Evolutionary conservation across 2,888 invertebrate species (phyloP).

Genomic region (Agriotes lineatus): DNA sequence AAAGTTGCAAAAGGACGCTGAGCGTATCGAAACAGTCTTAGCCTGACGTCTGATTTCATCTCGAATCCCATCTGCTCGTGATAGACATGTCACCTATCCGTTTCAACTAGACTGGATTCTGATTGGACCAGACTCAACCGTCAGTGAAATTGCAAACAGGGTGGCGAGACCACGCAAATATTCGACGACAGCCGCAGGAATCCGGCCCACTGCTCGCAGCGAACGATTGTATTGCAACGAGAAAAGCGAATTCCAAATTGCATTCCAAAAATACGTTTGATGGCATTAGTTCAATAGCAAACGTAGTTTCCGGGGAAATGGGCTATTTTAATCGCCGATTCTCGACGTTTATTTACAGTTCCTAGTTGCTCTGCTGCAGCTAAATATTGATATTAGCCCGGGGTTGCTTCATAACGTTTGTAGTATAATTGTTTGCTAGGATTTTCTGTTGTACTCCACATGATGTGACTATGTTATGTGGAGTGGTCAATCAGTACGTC

Average conservation of each 20-base stretch:
- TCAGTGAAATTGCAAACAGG: conserved; percentile 54
- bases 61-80: conserved; percentile 50
- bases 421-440: too few species aligned
- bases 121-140: conserved; percentile 54
- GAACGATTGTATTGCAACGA: conserved; percentile 36
- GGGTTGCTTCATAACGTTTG: too few species aligned
- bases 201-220: conserved; percentile 15
- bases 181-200: conserved; percentile 43
- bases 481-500: too few species aligned
- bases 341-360: conserved; percentile 9
- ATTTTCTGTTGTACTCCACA: too few species aligned
- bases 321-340: conserved; percentile 11
- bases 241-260: conserved; percentile 48
- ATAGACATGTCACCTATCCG: conserved; percentile 55
- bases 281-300: conserved; percentile 41
- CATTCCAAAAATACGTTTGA: conserved; percentile 49
- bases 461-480: too few species aligned
- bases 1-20: neutral
- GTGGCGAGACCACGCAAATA: conserved; percentile 40
- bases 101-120: conserved; percentile 54
- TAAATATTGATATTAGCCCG: too few species aligned
- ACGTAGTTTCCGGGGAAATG: conserved; percentile 25
- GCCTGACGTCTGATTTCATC: conserved; percentile 51
- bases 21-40: conserved; percentile 32
- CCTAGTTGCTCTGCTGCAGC: too few species aligned